phyloP scores from a whole-genome alignment of 2,888 invertebrate species.

The Microctonus hyperodae region DNA sequence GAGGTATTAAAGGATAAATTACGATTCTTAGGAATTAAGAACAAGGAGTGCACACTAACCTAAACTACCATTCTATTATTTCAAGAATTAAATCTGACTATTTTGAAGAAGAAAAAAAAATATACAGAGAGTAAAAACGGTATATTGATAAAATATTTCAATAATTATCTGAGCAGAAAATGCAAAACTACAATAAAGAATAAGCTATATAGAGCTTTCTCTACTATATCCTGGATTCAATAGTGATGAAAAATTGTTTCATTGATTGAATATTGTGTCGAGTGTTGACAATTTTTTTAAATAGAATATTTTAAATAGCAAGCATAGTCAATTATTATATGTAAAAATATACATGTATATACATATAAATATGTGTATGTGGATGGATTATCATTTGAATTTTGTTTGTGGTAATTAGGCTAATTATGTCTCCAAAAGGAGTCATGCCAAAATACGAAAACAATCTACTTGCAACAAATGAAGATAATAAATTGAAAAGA shows the following conservation, averaged over 20 bases:
- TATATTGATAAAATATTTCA: background rate
- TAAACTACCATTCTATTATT: conserved; percentile 43
- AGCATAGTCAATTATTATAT: conserved; percentile 23
- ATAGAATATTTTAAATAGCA: conserved; percentile 33
- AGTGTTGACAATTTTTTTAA: conserved; percentile 1
- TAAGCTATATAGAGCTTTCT: background rate
- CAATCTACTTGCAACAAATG: background rate
- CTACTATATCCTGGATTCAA: conserved; percentile 8
- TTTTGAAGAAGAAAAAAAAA: background rate
- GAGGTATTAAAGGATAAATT: conserved; percentile 44
- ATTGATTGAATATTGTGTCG: background rate
- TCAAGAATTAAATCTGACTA: background rate
- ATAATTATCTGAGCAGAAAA: background rate
- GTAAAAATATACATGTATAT: background rate
- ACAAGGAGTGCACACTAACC: conserved; percentile 50
- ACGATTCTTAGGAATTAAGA: conserved; percentile 33
- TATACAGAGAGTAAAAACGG: background rate
- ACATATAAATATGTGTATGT: background rate
- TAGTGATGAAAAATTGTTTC: background rate
- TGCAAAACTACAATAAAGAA: background rate
- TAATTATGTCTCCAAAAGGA: conserved; percentile 12
- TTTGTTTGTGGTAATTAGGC: background rate
- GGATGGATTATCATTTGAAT: background rate
- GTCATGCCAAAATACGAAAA: conserved; percentile 21
- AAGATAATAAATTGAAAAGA: background rate